Percentiles rank a stretch among this genome's conserved stretches.
Conservation (phyloP, 2,113 vertebrate genomes). For the Panurus biarmicus region DNA sequence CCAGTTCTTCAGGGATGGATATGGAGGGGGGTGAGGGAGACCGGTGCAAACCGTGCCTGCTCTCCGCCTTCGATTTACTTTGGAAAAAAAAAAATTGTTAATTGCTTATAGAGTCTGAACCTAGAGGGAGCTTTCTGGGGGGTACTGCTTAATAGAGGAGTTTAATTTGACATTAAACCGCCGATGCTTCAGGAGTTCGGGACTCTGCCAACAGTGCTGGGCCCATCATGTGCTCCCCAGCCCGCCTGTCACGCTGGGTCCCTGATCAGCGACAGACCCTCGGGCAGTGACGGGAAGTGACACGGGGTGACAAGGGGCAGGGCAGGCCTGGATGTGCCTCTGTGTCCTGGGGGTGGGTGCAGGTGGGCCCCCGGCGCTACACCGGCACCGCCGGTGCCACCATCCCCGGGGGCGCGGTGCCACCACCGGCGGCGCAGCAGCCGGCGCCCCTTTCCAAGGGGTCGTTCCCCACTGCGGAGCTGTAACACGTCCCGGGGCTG, state of each 20-base stretch:
- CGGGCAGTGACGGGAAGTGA: not conserved
- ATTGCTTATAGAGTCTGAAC: not conserved
- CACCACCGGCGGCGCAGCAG: not conserved
- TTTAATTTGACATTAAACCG: not conserved
- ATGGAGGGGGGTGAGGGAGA: fast-evolving
- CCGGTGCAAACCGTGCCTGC: too few relatives aligned
- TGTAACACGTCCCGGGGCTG: not conserved
- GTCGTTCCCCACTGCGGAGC: not conserved
- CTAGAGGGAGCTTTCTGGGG: not conserved
- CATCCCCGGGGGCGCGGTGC: not conserved
- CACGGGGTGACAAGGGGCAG: not conserved
- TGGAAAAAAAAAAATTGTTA: not conserved
- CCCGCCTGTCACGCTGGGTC: not conserved
- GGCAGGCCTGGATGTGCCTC: not conserved
- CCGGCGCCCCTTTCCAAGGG: not conserved
- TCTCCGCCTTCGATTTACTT: not conserved
- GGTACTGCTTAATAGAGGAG: not conserved
- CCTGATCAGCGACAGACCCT: not conserved
- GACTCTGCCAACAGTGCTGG: not conserved
- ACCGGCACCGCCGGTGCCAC: not conserved
- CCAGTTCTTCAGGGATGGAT: not conserved
- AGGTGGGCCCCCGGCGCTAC: not conserved
- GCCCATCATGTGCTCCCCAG: not conserved
- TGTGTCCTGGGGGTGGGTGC: not conserved
- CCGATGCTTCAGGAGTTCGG: too few relatives aligned